Base-by-base conservation (phyloP, 2,797 vertebrate genomes). In the Microchirus variegatus region DNA sequence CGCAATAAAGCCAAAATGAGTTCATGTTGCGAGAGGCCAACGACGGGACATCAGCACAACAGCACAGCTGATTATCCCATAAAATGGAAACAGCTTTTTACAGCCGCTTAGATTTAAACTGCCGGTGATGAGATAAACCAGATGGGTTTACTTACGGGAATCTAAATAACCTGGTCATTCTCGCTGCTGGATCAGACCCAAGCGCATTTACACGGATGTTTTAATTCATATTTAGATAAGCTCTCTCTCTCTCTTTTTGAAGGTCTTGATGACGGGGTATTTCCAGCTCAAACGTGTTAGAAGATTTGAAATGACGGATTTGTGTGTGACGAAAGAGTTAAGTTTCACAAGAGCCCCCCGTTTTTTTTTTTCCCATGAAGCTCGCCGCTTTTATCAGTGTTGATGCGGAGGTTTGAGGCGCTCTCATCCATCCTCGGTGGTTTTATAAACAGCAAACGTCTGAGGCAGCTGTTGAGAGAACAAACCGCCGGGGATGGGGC, bases 51-150 rank as follows among this genome's bases (percentile, higher is more conserved):
- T 61, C 54, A 76, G 41, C 59, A 22, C 45, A 50, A 63, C 57
- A 16, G 22, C 37, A 26, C 59, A 59, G 56, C 67, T 64, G 72
- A 84, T 73, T 67, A 67, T 53, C 69, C 12, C 46, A 48, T 67
- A 57, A 85, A 82, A 73, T 60, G 42, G 41, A 73, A 77, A 63
- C 37, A 49, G 75, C 64, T 68, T 86, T 86, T 78, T 75, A 82
- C 53, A 48, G 59, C 19, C 15, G 63, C 57, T 81, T 73, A 48
- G 44, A 59, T 59, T 76, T 59, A 19, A 75, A 26, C 47, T 46
- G 73, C 67, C 63, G 43, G 15, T 74, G 70, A 5, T 46, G 16
- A 83, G 67, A 83, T 10, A 17, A 84, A 75, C 40, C 80, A 87
- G 81, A 84, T 80, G 70, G 70, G 46, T 70, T 78, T 55, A 61